Conservation (phyloP, 1,140 invertebrate genomes). For the Cyphomyrmex costatus region DNA sequence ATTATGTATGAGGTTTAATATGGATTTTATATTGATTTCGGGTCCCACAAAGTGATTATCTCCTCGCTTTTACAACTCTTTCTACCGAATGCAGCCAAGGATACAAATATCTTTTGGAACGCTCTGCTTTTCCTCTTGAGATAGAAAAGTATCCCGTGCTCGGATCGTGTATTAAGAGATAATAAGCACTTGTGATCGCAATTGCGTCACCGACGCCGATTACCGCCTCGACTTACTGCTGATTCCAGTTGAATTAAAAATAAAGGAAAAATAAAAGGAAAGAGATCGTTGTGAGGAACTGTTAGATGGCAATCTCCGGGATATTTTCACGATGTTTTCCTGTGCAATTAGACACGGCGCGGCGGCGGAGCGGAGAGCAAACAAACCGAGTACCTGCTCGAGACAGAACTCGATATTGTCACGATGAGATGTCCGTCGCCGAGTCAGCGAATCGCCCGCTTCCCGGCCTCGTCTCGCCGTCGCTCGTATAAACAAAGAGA, state of each 20-base stretch:
- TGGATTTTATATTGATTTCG: no score
- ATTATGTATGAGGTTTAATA: no score
- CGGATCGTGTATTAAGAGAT: not conserved
- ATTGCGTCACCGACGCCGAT: constrained; percentile 28
- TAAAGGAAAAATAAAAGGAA: not conserved
- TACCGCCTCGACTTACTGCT: not conserved
- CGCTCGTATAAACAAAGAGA: not conserved
- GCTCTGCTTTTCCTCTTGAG: not conserved
- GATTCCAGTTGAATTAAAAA: constrained; percentile 16
- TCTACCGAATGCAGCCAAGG: no score
- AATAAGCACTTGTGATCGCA: not conserved
- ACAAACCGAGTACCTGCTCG: not conserved
- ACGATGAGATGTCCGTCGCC: constrained; percentile 7
- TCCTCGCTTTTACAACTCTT: no score
- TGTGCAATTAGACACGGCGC: constrained; percentile 24
- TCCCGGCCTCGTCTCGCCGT: not conserved
- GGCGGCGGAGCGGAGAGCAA: constrained; percentile 1
- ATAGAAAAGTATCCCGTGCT: constrained; percentile 13
- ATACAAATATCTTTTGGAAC: not conserved
- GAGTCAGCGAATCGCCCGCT: constrained; percentile 37
- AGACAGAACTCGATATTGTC: constrained; percentile 34
- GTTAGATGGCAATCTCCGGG: not conserved
- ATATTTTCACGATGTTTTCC: constrained; percentile 41
- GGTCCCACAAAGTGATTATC: no score
- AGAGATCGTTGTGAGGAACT: not conserved